Conservation (phyloP, 2,113 vertebrate genomes). For the Heteronetta atricapilla region DNA sequence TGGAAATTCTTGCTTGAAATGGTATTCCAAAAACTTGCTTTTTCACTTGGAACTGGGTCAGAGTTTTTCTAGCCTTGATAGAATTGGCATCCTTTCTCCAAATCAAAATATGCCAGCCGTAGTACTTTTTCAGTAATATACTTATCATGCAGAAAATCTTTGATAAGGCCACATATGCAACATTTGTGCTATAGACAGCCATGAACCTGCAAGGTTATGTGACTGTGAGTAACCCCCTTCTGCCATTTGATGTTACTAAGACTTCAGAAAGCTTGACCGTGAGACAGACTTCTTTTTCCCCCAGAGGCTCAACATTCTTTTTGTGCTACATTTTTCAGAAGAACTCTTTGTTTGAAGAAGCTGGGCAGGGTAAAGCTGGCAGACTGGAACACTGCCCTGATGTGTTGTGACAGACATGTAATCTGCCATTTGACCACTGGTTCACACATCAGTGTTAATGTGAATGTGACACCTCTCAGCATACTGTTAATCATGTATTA, state of each 20-base stretch:
- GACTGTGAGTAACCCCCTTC: constrained; percentile 23
- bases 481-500: constrained; percentile 71
- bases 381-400: constrained; percentile 73
- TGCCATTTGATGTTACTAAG: constrained; percentile 46
- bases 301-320: constrained; percentile 60
- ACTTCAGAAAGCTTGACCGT: constrained; percentile 55
- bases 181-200: neutral
- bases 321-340: constrained; percentile 45
- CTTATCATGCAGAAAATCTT: constrained; percentile 53
- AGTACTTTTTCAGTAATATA: constrained; percentile 63
- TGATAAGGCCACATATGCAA: constrained; percentile 36
- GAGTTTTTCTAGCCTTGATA: constrained; percentile 65
- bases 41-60: constrained; percentile 69
- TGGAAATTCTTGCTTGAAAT: constrained; percentile 52
- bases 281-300: constrained; percentile 50
- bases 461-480: constrained; percentile 72
- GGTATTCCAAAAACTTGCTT: constrained; percentile 44
- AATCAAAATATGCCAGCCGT: constrained; percentile 42
- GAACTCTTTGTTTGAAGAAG: constrained; percentile 69
- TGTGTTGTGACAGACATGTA: constrained; percentile 74
- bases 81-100: constrained; percentile 63
- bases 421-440: constrained; percentile 72
- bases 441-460: constrained; percentile 69
- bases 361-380: constrained; percentile 72
- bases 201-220: constrained; percentile 46